Conservation (phyloP, 2,113 vertebrate species). For the Apus apus region DNA sequence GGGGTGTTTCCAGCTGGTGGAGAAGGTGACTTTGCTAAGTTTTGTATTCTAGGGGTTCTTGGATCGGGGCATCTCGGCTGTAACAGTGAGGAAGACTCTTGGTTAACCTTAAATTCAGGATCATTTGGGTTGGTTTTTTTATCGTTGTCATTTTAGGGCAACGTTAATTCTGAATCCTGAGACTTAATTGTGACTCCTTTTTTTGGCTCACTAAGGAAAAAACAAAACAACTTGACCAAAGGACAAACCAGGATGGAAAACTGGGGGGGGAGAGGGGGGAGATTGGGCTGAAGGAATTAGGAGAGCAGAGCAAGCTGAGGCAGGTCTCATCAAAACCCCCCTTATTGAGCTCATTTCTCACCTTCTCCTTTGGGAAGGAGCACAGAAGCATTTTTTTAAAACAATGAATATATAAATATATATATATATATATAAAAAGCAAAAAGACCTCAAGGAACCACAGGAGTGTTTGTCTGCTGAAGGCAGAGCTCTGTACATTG, state of each 20-base stretch:
- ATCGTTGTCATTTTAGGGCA: background rate
- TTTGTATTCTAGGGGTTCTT: background rate
- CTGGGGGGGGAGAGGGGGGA: background rate
- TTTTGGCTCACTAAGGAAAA: background rate
- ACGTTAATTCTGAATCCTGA: background rate
- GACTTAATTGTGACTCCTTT: background rate
- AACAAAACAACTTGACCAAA: background rate
- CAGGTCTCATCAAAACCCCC: background rate
- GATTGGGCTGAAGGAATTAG: background rate
- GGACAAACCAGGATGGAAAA: background rate
- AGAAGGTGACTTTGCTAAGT: background rate
- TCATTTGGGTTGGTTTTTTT: background rate
- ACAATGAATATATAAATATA: background rate
- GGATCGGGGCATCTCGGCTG: background rate
- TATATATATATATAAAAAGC: background rate
- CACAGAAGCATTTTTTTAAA: background rate
- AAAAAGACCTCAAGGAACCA: background rate
- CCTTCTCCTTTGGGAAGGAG: background rate
- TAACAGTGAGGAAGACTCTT: background rate
- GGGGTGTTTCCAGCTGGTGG: rapidly evolving
- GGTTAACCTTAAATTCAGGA: background rate
- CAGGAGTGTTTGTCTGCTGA: background rate
- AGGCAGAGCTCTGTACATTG: background rate
- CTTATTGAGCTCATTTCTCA: background rate
- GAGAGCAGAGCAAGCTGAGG: background rate